Conservation (phyloP, 2,888 invertebrate species). For the Schizaphis graminum region DNA sequence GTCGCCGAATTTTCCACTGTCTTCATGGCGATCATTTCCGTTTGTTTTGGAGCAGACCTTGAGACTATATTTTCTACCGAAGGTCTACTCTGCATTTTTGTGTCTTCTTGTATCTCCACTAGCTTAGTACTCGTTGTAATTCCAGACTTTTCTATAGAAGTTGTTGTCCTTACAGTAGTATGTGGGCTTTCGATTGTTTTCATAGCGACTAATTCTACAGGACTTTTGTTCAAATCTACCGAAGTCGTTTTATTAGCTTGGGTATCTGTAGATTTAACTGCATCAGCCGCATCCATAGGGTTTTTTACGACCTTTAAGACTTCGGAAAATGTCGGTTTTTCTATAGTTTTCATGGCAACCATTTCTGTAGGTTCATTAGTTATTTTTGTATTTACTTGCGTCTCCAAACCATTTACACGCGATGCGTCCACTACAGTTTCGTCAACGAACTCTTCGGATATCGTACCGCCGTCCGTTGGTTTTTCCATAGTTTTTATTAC, state of each 20-base stretch:
- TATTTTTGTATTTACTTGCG: neutral
- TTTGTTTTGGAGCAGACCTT: neutral
- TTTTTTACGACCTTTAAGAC: neutral
- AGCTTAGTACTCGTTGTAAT: neutral
- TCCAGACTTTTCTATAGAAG: neutral
- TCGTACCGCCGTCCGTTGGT: neutral
- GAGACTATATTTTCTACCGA: neutral
- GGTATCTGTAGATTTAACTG: neutral
- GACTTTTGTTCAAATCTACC: neutral
- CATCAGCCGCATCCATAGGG: neutral
- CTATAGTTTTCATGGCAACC: slow-evolving; percentile 18
- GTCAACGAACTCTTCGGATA: neutral
- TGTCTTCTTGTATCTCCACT: neutral
- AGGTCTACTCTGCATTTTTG: neutral
- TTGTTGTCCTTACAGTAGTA: neutral
- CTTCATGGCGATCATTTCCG: slow-evolving; percentile 49
- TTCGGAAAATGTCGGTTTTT: neutral
- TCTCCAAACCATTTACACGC: neutral
- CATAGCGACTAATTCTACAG: slow-evolving; percentile 16
- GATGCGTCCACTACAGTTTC: neutral
- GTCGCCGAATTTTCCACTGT: slow-evolving; percentile 20
- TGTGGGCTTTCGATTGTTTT: slow-evolving; percentile 25
- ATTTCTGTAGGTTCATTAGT: neutral
- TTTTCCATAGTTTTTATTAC: neutral
- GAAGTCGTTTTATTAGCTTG: neutral